A percentile compares a stretch with the other conserved stretches of the same genome.
These are phyloP conservation scores for Archivesica marissinica DNA, from an alignment of 1,140 invertebrate genomes.

Conservation along the genomic window DNA sequence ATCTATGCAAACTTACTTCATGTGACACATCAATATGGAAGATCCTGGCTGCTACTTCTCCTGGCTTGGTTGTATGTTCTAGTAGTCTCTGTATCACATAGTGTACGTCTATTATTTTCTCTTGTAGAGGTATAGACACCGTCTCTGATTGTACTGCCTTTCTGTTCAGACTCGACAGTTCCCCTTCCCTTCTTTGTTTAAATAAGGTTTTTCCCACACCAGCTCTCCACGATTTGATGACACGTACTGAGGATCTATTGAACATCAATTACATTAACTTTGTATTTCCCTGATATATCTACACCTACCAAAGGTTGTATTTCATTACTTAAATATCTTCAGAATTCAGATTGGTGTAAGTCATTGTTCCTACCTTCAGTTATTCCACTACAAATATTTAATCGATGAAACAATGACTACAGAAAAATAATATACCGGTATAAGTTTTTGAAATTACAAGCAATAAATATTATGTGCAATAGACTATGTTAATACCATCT, in stretches of 20 bases:
- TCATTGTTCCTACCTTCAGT: no score
- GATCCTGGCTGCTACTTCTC: conserved; percentile 66
- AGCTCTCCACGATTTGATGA: conserved; percentile 76
- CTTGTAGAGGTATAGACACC: conserved; percentile 74
- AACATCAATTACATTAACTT: background rate
- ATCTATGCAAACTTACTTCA: conserved; percentile 69
- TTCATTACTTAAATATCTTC: background rate
- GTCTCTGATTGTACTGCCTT: conserved; percentile 12
- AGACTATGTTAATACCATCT: background rate
- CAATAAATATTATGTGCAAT: background rate
- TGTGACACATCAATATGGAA: conserved; percentile 79
- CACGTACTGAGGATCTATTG: conserved; percentile 68
- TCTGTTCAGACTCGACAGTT: background rate
- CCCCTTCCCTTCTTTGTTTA: conserved; percentile 64
- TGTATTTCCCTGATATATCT: background rate
- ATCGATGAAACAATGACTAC: no score
- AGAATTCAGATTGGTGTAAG: background rate
- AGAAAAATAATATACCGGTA: background rate
- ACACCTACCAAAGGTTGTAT: background rate
- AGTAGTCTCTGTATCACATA: conserved; percentile 66
- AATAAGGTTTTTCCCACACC: conserved; percentile 80
- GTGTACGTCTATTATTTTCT: conserved; percentile 65
- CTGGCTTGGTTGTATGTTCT: conserved; percentile 62
- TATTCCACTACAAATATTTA: no score
- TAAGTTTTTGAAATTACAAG: background rate